Evolutionary conservation across 2,888 invertebrate genomes (phyloP).

Genomic region (Amphipoea lucens): DNA sequence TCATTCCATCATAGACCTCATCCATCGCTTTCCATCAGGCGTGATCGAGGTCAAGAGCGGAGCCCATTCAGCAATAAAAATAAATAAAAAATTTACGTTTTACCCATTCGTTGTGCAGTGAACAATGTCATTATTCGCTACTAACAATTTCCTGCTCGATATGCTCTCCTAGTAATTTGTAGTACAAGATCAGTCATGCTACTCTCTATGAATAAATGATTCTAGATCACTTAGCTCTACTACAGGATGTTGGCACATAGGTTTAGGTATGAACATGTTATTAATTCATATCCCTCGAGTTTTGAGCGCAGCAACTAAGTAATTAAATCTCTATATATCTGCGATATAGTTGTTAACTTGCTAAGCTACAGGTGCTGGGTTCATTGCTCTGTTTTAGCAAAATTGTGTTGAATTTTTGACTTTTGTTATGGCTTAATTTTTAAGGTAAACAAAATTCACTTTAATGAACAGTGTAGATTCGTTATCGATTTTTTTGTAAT

Average conservation of each 20-base stretch:
- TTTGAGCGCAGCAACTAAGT: constrained; percentile 36
- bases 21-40: too few relatives aligned
- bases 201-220: constrained; percentile 26
- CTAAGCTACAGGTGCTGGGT: constrained; percentile 21
- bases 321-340: constrained; percentile 48
- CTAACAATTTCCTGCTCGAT: not conserved
- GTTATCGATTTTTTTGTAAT: not conserved
- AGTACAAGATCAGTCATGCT: not conserved
- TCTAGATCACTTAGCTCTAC: constrained; percentile 18
- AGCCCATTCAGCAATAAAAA: too few relatives aligned
- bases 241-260: constrained; percentile 14
- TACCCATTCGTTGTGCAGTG: not conserved
- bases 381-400: not conserved
- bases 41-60: too few relatives aligned
- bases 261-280: constrained; percentile 34
- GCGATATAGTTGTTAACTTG: not conserved
- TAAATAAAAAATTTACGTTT: not conserved
- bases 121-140: not conserved
- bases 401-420: not conserved
- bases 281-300: constrained; percentile 53
- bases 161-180: not conserved
- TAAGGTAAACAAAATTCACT: not conserved
- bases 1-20: too few relatives aligned
- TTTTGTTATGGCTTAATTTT: not conserved
- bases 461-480: not conserved